phyloP scores from a whole-genome alignment of 2,113 vertebrate species.

The Rattus norvegicus region GRCr8 NC_086027.1:73841501-73842000 shows the following conservation, averaged over 20 bases:
- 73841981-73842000: neutral
- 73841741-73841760: neutral
- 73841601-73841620: slow-evolving; percentile 2
- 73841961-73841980: neutral
- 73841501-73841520: neutral
- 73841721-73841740: neutral
- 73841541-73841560: neutral
- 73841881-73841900: neutral
- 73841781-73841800: neutral
- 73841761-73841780: neutral
- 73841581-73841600: neutral
- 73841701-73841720: neutral
- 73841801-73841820: neutral
- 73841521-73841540: neutral
- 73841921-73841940: neutral
- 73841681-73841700: neutral
- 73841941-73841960: neutral
- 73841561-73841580: neutral
- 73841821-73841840: neutral
- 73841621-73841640: neutral
- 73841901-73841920: neutral
- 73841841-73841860: neutral
- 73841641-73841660: neutral
- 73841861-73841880: neutral
- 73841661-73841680: neutral